Evolutionary conservation across 2,797 vertebrate genomes (phyloP).

Genomic region (Onychomys torridus): DNA sequence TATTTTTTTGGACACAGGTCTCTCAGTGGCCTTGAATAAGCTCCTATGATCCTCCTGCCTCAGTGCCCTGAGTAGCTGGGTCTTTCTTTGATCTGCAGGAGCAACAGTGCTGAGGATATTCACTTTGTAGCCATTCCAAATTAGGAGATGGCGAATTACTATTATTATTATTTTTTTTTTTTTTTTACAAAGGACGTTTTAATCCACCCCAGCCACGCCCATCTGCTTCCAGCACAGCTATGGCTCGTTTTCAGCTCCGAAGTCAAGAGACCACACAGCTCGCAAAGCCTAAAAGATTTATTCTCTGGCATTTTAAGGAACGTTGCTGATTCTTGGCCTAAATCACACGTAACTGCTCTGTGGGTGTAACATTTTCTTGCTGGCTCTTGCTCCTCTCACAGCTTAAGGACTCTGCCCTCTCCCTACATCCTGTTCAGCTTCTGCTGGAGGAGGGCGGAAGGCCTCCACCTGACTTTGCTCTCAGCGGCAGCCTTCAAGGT

Average conservation of each 20-base stretch:
- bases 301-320: not conserved
- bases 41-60: not conserved
- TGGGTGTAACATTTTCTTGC: not conserved
- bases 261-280: not conserved
- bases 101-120: not conserved
- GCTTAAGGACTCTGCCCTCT: not conserved
- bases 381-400: not conserved
- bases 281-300: not conserved
- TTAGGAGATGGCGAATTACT: not conserved
- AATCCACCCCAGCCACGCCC: not conserved
- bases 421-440: not conserved
- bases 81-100: not conserved
- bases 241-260: not conserved
- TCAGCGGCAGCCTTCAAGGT: not conserved
- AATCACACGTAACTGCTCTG: fast-evolving
- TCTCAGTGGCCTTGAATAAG: too few relatives aligned
- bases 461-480: not conserved
- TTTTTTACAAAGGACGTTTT: not conserved
- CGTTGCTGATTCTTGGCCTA: not conserved
- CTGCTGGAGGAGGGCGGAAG: not conserved
- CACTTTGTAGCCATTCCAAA: not conserved
- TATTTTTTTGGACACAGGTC: not conserved
- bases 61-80: not conserved
- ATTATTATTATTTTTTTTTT: too few relatives aligned
- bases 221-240: not conserved